These are phyloP conservation scores for Hydriomena furcata DNA, from an alignment of 2,888 invertebrate species.

Conservation along the genomic window DNA sequence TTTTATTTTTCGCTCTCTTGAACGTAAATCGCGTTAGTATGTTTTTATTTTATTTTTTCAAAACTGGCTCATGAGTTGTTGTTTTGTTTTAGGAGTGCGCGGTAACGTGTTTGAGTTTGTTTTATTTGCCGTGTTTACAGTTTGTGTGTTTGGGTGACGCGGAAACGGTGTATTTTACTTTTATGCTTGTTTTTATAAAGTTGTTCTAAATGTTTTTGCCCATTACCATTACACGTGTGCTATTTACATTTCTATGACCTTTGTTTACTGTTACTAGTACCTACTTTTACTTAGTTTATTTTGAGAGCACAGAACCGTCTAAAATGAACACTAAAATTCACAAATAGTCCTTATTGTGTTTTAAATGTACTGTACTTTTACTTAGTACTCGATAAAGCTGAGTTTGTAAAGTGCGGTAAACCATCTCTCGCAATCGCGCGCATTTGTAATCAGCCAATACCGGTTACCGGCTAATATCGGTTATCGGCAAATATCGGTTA, in stretches of 20 bases:
- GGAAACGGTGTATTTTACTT: constrained; percentile 15
- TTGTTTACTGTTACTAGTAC: neutral
- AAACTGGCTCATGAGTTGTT: constrained; percentile 30
- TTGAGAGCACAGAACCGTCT: too few species aligned
- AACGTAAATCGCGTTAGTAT: constrained; percentile 49
- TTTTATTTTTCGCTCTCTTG: constrained; percentile 81
- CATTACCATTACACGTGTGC: neutral
- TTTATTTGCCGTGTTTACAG: constrained; percentile 34
- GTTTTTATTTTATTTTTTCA: constrained; percentile 34
- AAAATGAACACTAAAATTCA: too few species aligned
- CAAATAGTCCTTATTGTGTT: too few species aligned
- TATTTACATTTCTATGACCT: neutral
- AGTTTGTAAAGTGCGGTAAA: too few species aligned
- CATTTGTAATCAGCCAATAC: too few species aligned
- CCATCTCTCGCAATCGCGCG: too few species aligned
- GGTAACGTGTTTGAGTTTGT: constrained; percentile 34
- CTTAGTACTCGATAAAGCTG: too few species aligned
- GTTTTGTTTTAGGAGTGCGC: constrained; percentile 35
- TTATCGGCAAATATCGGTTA: too few species aligned
- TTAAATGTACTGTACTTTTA: too few species aligned
- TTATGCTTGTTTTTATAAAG: constrained; percentile 35
- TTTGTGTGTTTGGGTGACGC: constrained; percentile 29
- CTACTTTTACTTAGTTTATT: too few species aligned
- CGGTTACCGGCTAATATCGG: too few species aligned
- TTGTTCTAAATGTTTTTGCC: constrained; percentile 12